Conservation (phyloP, 2,888 invertebrate genomes). For the Parnassius smintheus region DNA sequence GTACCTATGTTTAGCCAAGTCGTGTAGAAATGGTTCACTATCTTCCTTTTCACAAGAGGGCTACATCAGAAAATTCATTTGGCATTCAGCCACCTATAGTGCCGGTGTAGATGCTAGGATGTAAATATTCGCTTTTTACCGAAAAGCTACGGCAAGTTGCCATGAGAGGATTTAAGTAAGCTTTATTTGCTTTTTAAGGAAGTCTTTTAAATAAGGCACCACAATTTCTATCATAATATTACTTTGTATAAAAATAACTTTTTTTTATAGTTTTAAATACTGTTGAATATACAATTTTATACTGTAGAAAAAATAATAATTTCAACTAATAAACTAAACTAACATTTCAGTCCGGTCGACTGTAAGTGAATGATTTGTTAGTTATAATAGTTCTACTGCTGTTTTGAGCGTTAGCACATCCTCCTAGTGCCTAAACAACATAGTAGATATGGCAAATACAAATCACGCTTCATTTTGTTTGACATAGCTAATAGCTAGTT, state of each 20-base stretch:
- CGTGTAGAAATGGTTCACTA: constrained; percentile 58
- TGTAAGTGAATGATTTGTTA: constrained; percentile 69
- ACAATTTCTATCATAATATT: no score
- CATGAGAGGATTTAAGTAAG: constrained; percentile 53
- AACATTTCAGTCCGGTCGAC: constrained; percentile 62
- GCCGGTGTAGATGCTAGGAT: constrained; percentile 65
- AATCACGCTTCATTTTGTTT: constrained; percentile 50
- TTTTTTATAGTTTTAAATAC: no score
- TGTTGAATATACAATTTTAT: no score
- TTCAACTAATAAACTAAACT: constrained; percentile 25
- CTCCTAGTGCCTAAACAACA: constrained; percentile 63
- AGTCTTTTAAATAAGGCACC: neutral
- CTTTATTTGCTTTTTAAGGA: constrained; percentile 24
- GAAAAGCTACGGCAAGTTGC: constrained; percentile 49
- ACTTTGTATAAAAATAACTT: no score
- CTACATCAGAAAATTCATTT: constrained; percentile 78
- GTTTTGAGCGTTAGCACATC: constrained; percentile 54
- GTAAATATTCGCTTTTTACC: constrained; percentile 61
- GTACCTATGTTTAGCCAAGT: constrained; percentile 47
- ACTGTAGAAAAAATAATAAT: neutral
- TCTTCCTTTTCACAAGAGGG: constrained; percentile 55
- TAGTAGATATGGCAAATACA: constrained; percentile 67
- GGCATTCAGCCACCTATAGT: constrained; percentile 77
- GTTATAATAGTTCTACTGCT: constrained; percentile 61
- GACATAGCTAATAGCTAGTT: no score